Evolutionary conservation across 2,797 vertebrate genomes (phyloP).

Genomic region (Chiroxiphia lanceolata): DNA sequence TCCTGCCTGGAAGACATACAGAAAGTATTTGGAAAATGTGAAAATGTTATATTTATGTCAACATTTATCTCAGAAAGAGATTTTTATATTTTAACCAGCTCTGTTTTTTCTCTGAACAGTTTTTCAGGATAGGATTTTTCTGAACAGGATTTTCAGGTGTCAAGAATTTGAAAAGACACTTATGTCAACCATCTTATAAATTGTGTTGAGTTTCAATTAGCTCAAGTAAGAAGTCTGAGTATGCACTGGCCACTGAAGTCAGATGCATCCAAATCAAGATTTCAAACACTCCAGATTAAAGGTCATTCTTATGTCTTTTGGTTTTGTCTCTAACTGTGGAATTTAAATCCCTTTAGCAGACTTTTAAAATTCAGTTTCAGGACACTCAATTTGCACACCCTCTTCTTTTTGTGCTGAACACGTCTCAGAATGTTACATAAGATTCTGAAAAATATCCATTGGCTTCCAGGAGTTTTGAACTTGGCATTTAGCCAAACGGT

Average conservation of each 20-base stretch:
- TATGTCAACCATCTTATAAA: background rate
- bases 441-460: background rate
- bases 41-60: background rate
- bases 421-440: background rate
- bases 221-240: background rate
- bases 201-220: background rate
- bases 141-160: background rate
- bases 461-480: background rate
- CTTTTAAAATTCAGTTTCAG: background rate
- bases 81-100: background rate
- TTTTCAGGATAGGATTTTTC: background rate
- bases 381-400: background rate
- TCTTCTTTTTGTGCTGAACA: background rate
- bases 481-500: background rate
- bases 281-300: background rate
- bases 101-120: background rate
- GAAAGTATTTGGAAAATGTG: conserved; percentile 7
- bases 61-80: background rate
- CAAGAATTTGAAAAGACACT: background rate
- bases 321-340: background rate
- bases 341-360: background rate
- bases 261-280: background rate
- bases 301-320: background rate
- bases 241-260: background rate
- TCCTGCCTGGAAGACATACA: background rate